Percentiles rank a stretch among this genome's conserved stretches.
Evolutionary conservation across 2,113 vertebrate species (phyloP).

Genomic region (Oenanthe melanoleuca): DNA sequence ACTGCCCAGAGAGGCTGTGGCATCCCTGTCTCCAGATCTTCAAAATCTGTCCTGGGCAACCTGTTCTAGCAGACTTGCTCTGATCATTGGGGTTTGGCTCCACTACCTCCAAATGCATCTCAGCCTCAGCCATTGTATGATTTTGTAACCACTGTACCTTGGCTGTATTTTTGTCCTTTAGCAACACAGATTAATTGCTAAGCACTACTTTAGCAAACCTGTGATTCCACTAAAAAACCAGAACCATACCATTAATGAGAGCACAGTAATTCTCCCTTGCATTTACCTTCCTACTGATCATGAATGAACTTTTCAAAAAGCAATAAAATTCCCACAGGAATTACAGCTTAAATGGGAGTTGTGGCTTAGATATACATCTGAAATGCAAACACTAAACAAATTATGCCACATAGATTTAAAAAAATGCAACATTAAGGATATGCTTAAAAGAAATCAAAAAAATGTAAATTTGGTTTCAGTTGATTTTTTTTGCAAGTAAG

Average conservation of each 20-base stretch:
- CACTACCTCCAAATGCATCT: neutral
- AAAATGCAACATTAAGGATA: neutral
- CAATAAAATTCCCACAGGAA: neutral
- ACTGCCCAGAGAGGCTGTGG: neutral
- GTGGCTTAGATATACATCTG: neutral
- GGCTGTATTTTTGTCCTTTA: neutral
- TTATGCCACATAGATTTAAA: neutral
- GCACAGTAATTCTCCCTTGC: neutral
- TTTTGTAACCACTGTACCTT: neutral
- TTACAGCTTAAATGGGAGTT: neutral
- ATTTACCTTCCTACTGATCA: neutral
- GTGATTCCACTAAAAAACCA: neutral
- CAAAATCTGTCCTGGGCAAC: neutral
- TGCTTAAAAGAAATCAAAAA: neutral
- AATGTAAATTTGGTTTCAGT: neutral
- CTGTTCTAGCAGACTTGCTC: neutral
- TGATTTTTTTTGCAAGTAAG: neutral
- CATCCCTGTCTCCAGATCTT: neutral
- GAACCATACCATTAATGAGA: neutral
- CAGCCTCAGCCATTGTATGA: neutral
- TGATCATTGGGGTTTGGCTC: neutral
- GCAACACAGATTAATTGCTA: neutral
- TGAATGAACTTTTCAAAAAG: neutral
- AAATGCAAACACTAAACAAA: neutral
- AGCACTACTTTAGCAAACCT: neutral